Conservation (phyloP, 2,113 vertebrate genomes). For the Chamaetylas fuelleborni region DNA sequence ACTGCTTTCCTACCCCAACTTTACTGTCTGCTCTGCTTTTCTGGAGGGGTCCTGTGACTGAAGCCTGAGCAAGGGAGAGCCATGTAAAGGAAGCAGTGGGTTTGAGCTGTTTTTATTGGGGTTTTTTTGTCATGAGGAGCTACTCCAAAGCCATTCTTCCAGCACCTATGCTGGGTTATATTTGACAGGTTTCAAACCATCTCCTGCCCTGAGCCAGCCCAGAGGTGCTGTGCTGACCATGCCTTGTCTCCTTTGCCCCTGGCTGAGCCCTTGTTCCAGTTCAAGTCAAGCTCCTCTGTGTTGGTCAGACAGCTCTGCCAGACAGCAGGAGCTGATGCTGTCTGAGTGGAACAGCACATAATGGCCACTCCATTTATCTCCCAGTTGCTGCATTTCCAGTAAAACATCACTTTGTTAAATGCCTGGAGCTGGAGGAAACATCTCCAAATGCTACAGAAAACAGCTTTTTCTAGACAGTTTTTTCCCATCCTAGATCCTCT, state of each 20-base stretch:
- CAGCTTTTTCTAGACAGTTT: neutral
- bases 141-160: neutral
- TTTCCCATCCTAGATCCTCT: neutral
- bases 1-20: neutral
- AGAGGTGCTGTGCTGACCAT: neutral
- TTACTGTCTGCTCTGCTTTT: neutral
- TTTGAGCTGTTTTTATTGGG: neutral
- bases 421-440: neutral
- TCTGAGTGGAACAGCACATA: conserved; percentile 26
- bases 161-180: accelerated
- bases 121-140: neutral
- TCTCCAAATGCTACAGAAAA: neutral
- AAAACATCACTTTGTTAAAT: conserved; percentile 38
- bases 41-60: neutral
- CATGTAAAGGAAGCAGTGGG: neutral
- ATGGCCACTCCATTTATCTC: conserved; percentile 45
- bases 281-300: neutral
- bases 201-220: neutral
- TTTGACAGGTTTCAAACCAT: neutral
- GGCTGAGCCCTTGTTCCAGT: neutral
- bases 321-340: conserved; percentile 28
- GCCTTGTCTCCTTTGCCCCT: neutral
- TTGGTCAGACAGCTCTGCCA: conserved; percentile 32
- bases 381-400: conserved; percentile 22
- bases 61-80: neutral